phyloP scores from a whole-genome alignment of 1,140 invertebrate species.

The Marisa cornuarietis region DNA sequence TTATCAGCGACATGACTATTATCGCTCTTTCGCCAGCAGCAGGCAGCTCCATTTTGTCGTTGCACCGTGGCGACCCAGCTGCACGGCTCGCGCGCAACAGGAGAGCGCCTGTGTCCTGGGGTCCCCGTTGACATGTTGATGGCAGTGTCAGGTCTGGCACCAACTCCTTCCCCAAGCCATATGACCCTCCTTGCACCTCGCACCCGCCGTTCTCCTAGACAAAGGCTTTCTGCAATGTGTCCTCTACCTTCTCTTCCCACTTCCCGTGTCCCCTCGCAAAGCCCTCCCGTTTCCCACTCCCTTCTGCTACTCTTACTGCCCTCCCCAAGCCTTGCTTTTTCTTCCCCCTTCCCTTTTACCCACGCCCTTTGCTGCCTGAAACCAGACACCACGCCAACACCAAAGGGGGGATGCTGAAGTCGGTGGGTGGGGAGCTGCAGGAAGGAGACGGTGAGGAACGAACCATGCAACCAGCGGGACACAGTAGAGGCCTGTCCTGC shows the following conservation, averaged over 20 bases:
- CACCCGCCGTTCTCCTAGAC: no score
- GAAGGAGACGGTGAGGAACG: background rate
- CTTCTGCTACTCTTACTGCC: background rate
- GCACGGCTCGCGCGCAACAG: background rate
- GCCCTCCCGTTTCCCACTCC: background rate
- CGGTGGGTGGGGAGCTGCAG: background rate
- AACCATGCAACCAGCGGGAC: background rate
- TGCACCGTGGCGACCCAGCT: background rate
- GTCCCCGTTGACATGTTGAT: constrained; percentile 12
- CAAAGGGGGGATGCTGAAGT: background rate
- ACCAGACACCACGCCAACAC: background rate
- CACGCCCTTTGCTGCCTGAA: background rate
- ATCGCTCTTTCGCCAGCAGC: background rate
- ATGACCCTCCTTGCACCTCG: background rate
- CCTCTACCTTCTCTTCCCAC: no score
- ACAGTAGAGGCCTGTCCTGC: constrained; percentile 5
- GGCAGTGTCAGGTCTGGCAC: constrained; percentile 7
- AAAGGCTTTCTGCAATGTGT: no score
- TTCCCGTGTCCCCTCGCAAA: background rate
- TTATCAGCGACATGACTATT: no score
- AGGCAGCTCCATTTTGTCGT: background rate
- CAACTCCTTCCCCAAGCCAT: background rate
- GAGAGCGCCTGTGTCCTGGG: background rate
- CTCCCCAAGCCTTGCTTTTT: no score
- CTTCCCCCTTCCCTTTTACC: background rate